Evolutionary conservation across 92 coral and sea anemone genomes (phyloP).

Genomic region (Ricordea florida): DNA sequence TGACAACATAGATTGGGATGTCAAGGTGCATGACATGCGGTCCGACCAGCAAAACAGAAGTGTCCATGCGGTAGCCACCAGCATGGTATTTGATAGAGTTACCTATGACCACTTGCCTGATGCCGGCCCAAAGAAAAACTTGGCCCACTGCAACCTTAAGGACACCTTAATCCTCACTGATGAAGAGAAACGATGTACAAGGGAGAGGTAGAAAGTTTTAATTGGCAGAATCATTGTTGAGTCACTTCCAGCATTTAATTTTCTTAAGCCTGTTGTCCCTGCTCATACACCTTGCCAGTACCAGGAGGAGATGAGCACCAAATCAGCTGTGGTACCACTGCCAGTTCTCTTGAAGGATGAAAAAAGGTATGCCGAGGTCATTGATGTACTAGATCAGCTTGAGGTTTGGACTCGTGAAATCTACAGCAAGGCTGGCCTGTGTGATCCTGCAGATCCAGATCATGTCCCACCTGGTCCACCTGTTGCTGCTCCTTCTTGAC

Average conservation of each 20-base stretch:
- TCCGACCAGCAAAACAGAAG: slow-evolving; percentile 40
- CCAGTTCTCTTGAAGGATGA: slow-evolving; percentile 62
- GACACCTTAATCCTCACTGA: slow-evolving; percentile 17
- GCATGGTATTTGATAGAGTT: slow-evolving; percentile 56
- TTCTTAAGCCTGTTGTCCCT: slow-evolving; percentile 17
- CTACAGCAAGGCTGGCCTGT: slow-evolving; percentile 34
- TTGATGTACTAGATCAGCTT: slow-evolving; percentile 50
- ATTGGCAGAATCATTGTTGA: slow-evolving; percentile 46
- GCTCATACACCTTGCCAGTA: slow-evolving; percentile 23
- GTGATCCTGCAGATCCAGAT: slow-evolving; percentile 1
- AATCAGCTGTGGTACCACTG: slow-evolving; percentile 40
- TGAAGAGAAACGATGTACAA: slow-evolving; percentile 26
- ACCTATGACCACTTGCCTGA: slow-evolving; percentile 30
- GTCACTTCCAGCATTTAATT: slow-evolving; percentile 34
- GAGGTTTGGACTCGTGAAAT: slow-evolving; percentile 38
- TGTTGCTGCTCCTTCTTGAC: slow-evolving; percentile 17
- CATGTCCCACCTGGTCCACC: slow-evolving; percentile 22
- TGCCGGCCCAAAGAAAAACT: slow-evolving; percentile 27
- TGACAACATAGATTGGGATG: slow-evolving; percentile 60
- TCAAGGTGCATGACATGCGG: slow-evolving; percentile 48
- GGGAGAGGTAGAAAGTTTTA: slow-evolving; percentile 49
- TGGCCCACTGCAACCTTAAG: slow-evolving; percentile 14
- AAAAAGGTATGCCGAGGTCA: slow-evolving; percentile 37
- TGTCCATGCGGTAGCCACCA: slow-evolving; percentile 67
- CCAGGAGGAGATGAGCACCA: slow-evolving; percentile 6